These are phyloP conservation scores for Melolontha melolontha DNA, from an alignment of 2,888 invertebrate genomes.

Conservation along the genomic window DNA sequence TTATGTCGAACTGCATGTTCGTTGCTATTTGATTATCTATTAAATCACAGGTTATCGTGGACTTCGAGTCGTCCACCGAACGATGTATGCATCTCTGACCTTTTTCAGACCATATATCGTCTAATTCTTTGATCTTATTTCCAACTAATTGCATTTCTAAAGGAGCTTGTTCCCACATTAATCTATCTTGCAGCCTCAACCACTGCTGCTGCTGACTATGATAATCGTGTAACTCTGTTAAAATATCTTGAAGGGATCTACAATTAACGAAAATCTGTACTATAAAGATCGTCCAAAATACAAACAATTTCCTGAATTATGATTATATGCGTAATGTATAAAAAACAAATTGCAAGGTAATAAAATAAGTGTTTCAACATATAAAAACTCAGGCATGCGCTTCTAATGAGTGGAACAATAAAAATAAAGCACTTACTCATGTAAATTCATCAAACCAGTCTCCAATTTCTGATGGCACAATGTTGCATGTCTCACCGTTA, in stretches of 20 bases:
- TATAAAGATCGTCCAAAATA: background rate
- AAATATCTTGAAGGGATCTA: slow-evolving; percentile 72
- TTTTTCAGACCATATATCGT: slow-evolving; percentile 56
- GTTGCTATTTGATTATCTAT: slow-evolving; percentile 63
- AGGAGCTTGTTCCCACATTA: slow-evolving; percentile 69
- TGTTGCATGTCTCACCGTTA: slow-evolving; percentile 73
- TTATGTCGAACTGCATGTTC: slow-evolving; percentile 63
- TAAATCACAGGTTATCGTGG: slow-evolving; percentile 63
- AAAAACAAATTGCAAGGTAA: too few species aligned
- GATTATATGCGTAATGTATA: too few species aligned
- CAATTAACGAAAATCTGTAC: slow-evolving; percentile 35
- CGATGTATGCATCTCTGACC: slow-evolving; percentile 64
- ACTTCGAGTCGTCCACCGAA: slow-evolving; percentile 59
- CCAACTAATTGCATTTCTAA: slow-evolving; percentile 62
- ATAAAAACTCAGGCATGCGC: too few species aligned
- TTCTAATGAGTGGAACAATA: background rate
- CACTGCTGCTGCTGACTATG: slow-evolving; percentile 73
- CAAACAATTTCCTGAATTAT: background rate
- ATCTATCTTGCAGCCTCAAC: slow-evolving; percentile 71
- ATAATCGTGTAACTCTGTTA: slow-evolving; percentile 73
- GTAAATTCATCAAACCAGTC: slow-evolving; percentile 72
- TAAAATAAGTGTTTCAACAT: too few species aligned
- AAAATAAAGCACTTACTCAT: slow-evolving; percentile 69
- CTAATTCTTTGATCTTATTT: slow-evolving; percentile 58
- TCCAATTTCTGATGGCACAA: slow-evolving; percentile 77